phyloP scores from a whole-genome alignment of 2,797 vertebrate genomes.

The Poliocrania exsul region DNA sequence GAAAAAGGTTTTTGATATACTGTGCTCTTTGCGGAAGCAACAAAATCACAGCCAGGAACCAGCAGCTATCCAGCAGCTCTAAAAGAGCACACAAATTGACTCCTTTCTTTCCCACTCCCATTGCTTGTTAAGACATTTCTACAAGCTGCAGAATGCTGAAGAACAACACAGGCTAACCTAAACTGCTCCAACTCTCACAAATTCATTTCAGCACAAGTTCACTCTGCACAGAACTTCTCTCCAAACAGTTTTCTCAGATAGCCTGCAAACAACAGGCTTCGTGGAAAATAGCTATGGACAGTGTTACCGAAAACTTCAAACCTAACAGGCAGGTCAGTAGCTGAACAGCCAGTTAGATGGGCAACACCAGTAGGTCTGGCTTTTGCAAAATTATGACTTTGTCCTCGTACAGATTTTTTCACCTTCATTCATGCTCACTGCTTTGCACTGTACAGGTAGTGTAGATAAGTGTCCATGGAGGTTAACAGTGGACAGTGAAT shows the following conservation, averaged over 20 bases:
- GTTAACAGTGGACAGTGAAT: not conserved
- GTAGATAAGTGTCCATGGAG: rapidly evolving
- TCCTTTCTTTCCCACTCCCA: not conserved
- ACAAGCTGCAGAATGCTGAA: not conserved
- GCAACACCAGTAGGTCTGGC: not conserved
- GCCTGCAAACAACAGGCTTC: not conserved
- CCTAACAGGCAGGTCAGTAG: rapidly evolving
- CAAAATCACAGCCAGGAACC: not conserved
- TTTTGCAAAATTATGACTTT: not conserved
- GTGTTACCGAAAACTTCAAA: not conserved
- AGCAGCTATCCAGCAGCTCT: not conserved
- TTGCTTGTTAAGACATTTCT: not conserved
- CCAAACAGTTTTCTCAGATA: not conserved
- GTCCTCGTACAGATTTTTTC: not conserved
- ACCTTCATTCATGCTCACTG: not conserved
- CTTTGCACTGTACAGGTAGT: not conserved
- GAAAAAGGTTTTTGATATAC: not conserved
- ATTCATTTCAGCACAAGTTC: not conserved
- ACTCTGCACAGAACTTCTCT: not conserved
- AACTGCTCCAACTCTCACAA: not conserved
- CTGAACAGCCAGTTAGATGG: not conserved
- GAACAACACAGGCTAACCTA: not conserved
- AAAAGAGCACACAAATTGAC: not conserved
- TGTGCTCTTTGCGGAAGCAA: not conserved
- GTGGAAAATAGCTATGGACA: not conserved